Base-by-base conservation (phyloP, 2,797 vertebrate genomes). In the Lepilemur septentrionalis region DNA sequence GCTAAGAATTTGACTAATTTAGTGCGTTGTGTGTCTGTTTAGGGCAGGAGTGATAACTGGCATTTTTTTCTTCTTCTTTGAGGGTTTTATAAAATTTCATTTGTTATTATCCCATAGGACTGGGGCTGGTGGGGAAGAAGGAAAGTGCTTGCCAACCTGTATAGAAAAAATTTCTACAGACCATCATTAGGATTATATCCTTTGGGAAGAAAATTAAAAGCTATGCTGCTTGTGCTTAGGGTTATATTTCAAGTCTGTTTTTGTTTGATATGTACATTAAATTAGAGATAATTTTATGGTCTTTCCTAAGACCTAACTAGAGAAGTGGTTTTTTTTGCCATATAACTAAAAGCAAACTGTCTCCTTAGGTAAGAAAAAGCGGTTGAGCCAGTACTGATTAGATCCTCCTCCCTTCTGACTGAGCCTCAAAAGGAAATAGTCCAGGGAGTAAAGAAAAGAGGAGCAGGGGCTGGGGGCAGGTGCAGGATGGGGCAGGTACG, bases 81-180 rank as follows among this genome's bases (percentile, higher is more conserved):
- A 87, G 32, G 10, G 38, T 72, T 96, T 84, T 52, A 89, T 81
- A 93, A 88, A 94, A 93, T 94, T 67, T 12, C 35, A 78, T 86
- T 80, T 70, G 17, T 87, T 87, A 35, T 67, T 23, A 41, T 75
- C 6, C 94, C 55, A 52, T 12, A 80, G 32, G 65, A 48, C 50
- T 23, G 43, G 12, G 8, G 13, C 32, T 43, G 17, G 2, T 43
- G 14, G 32, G 59, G 20, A 12, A 84, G 70, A 91, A 61, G 78
- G 9, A 72, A 46, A 93, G 20, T 48, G 52, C 12, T 67, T 95
- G 46, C 32, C 41, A 46, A n/a, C 2, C 30, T 15, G 23, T 57
- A 14, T 32, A 43, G 63, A 38, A 79, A 83, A 90, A 43, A 41
- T 41, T 32, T 65, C 70, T 86, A 25, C 30, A 70, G 11, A 52